These are phyloP conservation scores for Parnassius mnemosyne DNA, from an alignment of 2,888 invertebrate genomes.

Conservation along the genomic window DNA sequence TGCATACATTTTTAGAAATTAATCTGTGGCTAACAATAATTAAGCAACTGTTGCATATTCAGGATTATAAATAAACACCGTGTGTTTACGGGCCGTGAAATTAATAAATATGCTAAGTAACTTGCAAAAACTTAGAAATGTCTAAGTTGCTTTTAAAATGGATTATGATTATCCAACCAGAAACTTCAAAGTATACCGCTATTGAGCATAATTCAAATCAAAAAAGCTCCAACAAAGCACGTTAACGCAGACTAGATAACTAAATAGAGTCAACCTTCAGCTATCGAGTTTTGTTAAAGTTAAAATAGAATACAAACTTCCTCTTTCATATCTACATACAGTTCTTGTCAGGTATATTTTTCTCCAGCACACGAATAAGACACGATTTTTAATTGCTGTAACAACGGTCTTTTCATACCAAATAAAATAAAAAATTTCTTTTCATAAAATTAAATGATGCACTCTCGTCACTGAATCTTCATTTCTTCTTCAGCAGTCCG, in stretches of 20 bases:
- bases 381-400: too few relatives aligned
- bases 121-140: constrained; percentile 31
- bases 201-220: constrained; percentile 8
- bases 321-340: background rate
- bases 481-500: too few relatives aligned
- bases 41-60: constrained; percentile 14
- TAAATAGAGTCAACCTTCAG: background rate
- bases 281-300: background rate
- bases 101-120: constrained; percentile 40
- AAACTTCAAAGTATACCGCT: constrained; percentile 33
- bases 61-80: constrained; percentile 9
- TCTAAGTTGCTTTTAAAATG: constrained; percentile 14
- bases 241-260: background rate
- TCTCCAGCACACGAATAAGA: background rate
- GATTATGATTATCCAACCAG: constrained; percentile 43
- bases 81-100: constrained; percentile 28
- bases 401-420: too few relatives aligned
- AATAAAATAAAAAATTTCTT: too few relatives aligned
- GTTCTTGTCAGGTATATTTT: background rate
- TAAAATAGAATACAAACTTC: background rate
- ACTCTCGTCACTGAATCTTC: too few relatives aligned
- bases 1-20: background rate
- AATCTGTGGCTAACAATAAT: background rate
- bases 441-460: too few relatives aligned
- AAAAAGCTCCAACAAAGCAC: constrained; percentile 1